A percentile compares a stretch with the other conserved stretches of the same genome.
Conservation (phyloP, 2,113 vertebrate genomes). For the Fulmarus glacialis region DNA sequence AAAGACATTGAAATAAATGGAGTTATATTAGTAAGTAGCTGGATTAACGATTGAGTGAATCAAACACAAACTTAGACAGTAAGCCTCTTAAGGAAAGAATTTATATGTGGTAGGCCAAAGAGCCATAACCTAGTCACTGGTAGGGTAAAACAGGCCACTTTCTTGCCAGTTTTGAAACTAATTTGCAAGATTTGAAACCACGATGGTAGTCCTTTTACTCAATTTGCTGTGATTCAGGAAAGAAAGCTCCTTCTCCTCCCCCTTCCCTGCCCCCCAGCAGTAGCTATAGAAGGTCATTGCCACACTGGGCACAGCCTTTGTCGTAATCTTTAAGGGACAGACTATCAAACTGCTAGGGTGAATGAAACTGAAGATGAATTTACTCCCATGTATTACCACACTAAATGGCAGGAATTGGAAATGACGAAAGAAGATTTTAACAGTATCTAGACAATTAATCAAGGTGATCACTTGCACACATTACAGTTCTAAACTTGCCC, state of each 20-base stretch:
- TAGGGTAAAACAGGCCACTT: background rate
- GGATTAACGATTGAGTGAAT: background rate
- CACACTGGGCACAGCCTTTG: background rate
- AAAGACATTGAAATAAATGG: background rate
- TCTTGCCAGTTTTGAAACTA: background rate
- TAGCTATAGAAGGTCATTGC: background rate
- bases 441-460: background rate
- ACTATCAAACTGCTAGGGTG: background rate
- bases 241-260: background rate
- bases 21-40: background rate
- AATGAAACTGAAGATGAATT: background rate
- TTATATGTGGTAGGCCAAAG: background rate
- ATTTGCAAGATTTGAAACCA: background rate
- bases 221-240: background rate
- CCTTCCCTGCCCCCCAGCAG: fast-evolving
- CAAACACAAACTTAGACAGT: background rate
- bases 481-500: background rate
- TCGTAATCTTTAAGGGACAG: background rate
- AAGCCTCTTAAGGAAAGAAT: background rate
- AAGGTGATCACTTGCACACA: background rate
- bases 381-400: background rate
- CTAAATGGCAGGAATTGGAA: background rate
- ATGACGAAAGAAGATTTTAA: background rate
- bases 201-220: background rate
- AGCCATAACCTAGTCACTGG: background rate